Percentiles rank a stretch among this genome's conserved stretches.
Evolutionary conservation across 2,797 vertebrate genomes (phyloP).

Genomic region (Vespertilio murinus): DNA sequence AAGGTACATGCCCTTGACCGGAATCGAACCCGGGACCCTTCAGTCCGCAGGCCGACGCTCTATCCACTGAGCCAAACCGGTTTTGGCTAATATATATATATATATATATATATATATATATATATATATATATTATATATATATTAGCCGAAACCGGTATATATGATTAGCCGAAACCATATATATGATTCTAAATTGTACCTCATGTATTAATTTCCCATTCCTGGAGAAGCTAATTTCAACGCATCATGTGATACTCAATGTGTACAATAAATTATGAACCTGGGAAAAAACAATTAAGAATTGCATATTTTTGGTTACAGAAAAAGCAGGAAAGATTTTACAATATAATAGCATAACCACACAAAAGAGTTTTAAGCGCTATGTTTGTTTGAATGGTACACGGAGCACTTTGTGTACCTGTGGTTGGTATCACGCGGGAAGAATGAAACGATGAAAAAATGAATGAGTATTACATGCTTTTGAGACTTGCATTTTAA

Average conservation of each 20-base stretch:
- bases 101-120: background rate
- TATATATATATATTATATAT: background rate
- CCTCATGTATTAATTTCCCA: background rate
- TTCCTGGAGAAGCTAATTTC: background rate
- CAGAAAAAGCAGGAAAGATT: background rate
- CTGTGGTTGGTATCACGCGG: background rate
- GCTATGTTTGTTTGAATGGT: background rate
- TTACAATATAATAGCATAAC: background rate
- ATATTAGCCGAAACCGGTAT: too few species aligned
- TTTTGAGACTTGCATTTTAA: conserved; percentile 47
- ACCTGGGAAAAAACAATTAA: background rate
- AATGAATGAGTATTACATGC: background rate
- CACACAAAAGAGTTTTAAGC: background rate
- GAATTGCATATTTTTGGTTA: background rate
- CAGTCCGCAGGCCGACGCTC: too few species aligned
- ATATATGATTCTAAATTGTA: background rate
- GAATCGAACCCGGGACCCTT: too few species aligned
- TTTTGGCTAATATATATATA: too few species aligned
- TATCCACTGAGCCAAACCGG: too few species aligned
- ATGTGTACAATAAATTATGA: background rate
- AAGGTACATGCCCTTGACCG: too few species aligned
- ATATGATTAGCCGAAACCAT: too few species aligned
- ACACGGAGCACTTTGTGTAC: background rate
- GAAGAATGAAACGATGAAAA: conserved; percentile 6
- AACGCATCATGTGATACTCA: background rate